phyloP scores from a whole-genome alignment of 1,140 invertebrate genomes.

The Stegodyphus mimosarum region DNA sequence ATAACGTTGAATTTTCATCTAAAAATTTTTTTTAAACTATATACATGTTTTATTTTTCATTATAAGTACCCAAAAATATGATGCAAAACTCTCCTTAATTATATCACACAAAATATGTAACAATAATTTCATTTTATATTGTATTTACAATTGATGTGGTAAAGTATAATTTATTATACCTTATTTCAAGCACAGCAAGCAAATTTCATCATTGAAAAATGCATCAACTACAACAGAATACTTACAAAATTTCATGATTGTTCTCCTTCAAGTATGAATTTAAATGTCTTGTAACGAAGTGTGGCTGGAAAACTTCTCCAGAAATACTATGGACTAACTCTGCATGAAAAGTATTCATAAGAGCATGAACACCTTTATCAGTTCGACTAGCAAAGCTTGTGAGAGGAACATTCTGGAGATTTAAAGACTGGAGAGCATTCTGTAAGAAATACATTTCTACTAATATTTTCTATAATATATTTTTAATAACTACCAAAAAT shows the following conservation, averaged over 20 bases:
- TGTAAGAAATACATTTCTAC: slow-evolving; percentile 11
- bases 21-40: no score
- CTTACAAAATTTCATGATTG: slow-evolving; percentile 62
- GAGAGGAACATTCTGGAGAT: slow-evolving; percentile 17
- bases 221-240: background rate
- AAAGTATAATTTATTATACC: slow-evolving; percentile 25
- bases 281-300: slow-evolving; percentile 22
- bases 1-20: no score
- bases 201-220: background rate
- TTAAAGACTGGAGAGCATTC: slow-evolving; percentile 34
- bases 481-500: no score
- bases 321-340: slow-evolving; percentile 58
- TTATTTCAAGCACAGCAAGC: background rate
- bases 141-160: background rate
- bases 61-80: no score
- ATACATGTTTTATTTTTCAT: no score
- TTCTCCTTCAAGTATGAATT: slow-evolving; percentile 52
- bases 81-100: no score
- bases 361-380: slow-evolving; percentile 63
- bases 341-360: slow-evolving; percentile 62
- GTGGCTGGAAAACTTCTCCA: slow-evolving; percentile 50
- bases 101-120: no score
- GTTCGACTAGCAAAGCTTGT: slow-evolving; percentile 61
- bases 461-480: background rate
- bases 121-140: no score